Base-by-base conservation (phyloP, 2,113 vertebrate species). In the Sander vitreus region DNA sequence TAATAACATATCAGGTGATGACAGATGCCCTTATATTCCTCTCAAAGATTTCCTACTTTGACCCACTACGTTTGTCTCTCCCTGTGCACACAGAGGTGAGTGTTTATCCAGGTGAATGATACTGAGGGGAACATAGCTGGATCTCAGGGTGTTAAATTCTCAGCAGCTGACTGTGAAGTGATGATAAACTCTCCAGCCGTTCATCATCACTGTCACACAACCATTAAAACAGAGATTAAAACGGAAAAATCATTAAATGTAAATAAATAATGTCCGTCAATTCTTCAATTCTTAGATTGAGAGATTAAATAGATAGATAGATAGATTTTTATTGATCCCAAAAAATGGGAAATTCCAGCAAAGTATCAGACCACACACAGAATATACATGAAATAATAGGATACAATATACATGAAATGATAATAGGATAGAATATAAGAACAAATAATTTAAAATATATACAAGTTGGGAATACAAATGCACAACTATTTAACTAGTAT, bases 81-180 rank as follows among this genome's bases (percentile, higher is more conserved):
- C 55, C 55, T 9, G 53, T 57, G 55, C 55, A 57, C 13, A 14
- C 33, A 33, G 64, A 64, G 50, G 19, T 73, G 68, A 66, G 74
- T 86, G 63, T 81, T 85, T 48, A 63, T 64, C 30, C 27, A 73
- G 78, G 63, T 69, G 68, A 73, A n/a, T 12, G n/a, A 58, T 50
- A 51, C 30, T 16, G 70, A 78, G 9, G 25, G 45, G 51, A 39
- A 67, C 23, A 30, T 18, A 16, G 30, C 3, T 25, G 65, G 55
- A 73, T 23, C 23, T 69, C 68, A 51, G 55, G 55, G 25, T 77
- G 63, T 39, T 57, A 64, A 59, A 78, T 69, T 60, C 74, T 66
- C 66, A 27, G 27, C 80, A 63, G 65, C 39, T 75, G 30, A 67
- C 19, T 39, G 8, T 66, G 30, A 67, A 53, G 45, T 30, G 39